These are phyloP conservation scores for Mungos mungo DNA, from an alignment of 2,113 vertebrate species.

Conservation along the genomic window DNA sequence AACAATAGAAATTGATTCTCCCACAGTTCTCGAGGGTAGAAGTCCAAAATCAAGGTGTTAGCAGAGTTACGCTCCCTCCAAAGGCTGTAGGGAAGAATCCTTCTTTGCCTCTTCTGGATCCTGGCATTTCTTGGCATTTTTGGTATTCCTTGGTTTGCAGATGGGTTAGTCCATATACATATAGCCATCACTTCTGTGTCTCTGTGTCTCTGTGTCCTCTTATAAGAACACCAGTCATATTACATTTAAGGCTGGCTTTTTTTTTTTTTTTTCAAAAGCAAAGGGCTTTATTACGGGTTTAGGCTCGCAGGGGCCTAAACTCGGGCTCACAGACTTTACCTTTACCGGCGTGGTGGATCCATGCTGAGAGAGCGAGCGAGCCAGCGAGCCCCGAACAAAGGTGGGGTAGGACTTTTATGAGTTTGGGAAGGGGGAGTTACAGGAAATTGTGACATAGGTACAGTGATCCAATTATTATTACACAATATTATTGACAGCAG, in stretches of 20 bases:
- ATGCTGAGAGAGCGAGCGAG: too few species aligned
- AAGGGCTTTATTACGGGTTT: too few species aligned
- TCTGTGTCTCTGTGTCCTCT: neutral
- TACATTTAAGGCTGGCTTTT: neutral
- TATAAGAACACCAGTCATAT: neutral
- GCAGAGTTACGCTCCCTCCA: neutral
- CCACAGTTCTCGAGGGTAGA: neutral
- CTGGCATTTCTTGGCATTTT: neutral
- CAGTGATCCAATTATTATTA: too few species aligned
- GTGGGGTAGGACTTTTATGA: too few species aligned
- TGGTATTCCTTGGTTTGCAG: neutral
- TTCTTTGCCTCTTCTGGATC: neutral
- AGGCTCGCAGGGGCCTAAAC: too few species aligned
- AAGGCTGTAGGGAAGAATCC: neutral
- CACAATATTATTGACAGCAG: too few species aligned
- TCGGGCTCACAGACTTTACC: too few species aligned
- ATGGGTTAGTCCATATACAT: neutral
- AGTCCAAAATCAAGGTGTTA: neutral
- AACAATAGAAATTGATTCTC: neutral
- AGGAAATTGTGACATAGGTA: too few species aligned
- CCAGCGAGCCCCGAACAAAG: too few species aligned
- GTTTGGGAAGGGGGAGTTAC: too few species aligned
- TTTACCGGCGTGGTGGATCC: too few species aligned
- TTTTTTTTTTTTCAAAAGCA: too few species aligned
- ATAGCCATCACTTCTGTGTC: neutral